These are phyloP conservation scores for Perithous albicinctus DNA, from an alignment of 2,888 invertebrate genomes.

Conservation along the genomic window DNA sequence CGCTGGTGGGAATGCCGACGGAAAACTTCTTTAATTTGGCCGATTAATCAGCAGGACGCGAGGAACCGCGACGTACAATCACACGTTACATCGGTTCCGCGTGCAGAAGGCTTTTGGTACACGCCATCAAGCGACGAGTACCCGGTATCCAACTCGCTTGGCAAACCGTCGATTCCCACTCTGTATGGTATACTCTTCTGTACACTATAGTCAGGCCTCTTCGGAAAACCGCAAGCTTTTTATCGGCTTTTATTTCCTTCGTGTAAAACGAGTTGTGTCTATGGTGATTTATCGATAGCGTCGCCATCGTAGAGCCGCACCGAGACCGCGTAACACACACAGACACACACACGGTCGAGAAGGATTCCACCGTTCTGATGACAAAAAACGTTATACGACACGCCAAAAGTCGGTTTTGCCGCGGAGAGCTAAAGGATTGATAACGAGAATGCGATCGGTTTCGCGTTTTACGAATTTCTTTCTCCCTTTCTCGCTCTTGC, in stretches of 20 bases:
- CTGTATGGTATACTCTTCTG: not conserved
- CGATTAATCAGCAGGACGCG: slow-evolving; percentile 75
- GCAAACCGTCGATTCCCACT: slow-evolving; percentile 23
- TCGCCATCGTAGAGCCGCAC: slow-evolving; percentile 34
- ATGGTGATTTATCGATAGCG: slow-evolving; percentile 67
- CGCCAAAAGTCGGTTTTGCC: slow-evolving; percentile 63
- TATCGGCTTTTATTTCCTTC: slow-evolving; percentile 65
- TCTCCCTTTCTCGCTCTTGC: slow-evolving; percentile 7
- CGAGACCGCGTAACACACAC: slow-evolving; percentile 38
- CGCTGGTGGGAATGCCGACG: slow-evolving; percentile 73
- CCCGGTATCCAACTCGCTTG: slow-evolving; percentile 1
- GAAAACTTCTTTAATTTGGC: slow-evolving; percentile 80
- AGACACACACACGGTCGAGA: slow-evolving; percentile 18
- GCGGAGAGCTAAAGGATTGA: slow-evolving; percentile 60
- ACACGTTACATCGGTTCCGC: slow-evolving; percentile 14
- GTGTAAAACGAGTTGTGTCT: slow-evolving; percentile 64
- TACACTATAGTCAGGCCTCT: slow-evolving; percentile 22
- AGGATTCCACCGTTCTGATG: slow-evolving; percentile 44
- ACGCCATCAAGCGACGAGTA: slow-evolving; percentile 11
- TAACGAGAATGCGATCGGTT: slow-evolving; percentile 70
- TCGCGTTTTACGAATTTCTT: slow-evolving; percentile 48
- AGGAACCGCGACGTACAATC: slow-evolving; percentile 49
- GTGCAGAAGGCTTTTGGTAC: not conserved
- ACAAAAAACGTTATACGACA: slow-evolving; percentile 56
- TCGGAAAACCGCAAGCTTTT: slow-evolving; percentile 64